Percentiles rank a stretch among this genome's conserved stretches.
phyloP scores from a whole-genome alignment of 2,797 vertebrate genomes.

The Helostoma temminkii region DNA sequence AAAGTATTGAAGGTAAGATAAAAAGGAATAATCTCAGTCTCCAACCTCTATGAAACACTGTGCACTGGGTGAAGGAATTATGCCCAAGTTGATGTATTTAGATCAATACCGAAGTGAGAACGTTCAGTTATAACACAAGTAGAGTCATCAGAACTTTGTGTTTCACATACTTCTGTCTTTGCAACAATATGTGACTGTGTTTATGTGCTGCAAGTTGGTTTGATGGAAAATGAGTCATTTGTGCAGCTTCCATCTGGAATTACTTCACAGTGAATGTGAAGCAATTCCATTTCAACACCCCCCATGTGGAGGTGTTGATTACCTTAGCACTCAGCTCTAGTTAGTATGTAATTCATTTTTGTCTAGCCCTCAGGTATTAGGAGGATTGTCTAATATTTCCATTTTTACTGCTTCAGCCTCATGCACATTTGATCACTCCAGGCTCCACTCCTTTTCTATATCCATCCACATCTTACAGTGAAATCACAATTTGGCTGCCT shows the following conservation, averaged over 20 bases:
- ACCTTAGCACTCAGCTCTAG: constrained; percentile 39
- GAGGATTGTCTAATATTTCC: constrained; percentile 44
- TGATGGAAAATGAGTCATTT: constrained; percentile 20
- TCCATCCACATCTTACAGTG: constrained; percentile 28
- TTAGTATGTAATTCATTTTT: constrained; percentile 46
- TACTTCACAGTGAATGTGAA: constrained; percentile 32
- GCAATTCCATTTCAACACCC: constrained; percentile 24
- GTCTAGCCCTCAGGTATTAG: constrained; percentile 39
- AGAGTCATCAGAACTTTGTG: neutral
- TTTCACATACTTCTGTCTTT: constrained; percentile 20
- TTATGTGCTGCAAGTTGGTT: neutral
- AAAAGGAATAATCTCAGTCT: constrained; percentile 58
- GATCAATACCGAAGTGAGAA: constrained; percentile 1
- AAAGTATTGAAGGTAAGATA: constrained; percentile 55
- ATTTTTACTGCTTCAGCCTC: constrained; percentile 36
- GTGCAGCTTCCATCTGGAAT: constrained; percentile 21
- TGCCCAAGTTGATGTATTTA: neutral
- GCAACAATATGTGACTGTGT: neutral
- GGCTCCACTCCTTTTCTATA: constrained; percentile 11
- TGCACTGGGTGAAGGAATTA: neutral
- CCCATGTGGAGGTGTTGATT: constrained; percentile 62
- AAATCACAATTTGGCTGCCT: constrained; percentile 39
- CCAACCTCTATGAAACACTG: constrained; percentile 19
- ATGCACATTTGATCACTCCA: constrained; percentile 32
- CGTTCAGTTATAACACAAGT: neutral